Evolutionary conservation across 1,140 invertebrate species (phyloP), one percentile per base, ranked within the genome.

Genomic region (Ceratosolen solmsi): DNA sequence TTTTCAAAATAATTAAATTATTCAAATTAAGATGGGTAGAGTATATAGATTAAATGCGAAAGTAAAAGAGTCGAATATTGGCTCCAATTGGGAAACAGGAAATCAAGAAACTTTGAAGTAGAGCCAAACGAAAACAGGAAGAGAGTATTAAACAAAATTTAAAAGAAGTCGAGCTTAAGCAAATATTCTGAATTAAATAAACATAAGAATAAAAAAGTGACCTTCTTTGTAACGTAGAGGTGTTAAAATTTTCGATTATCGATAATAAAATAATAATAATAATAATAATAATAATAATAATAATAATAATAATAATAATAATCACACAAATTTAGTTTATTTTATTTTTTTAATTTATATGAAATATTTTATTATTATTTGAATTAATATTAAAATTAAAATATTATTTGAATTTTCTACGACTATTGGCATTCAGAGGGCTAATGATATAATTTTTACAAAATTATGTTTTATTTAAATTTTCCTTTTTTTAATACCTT

Each of bases 111-210:
- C 33, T 68, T 38, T 68, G 38, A 38, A 68, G 20, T 68, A 68
- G 63, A 68, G 33, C 33, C 38, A 38, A 33, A 68, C 36, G 33
- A 68, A 68, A 20, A 68, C 8, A 17, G 33, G 20, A 68, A n/a
- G 20, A 20, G 22, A 68, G 38, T 68, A 68, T 68, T 68, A 68
- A 68, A 68, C 15, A 25, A 68, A 68, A 68, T 68, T 68, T 38
- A 38, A 68, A 68, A 68, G 63, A 38, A 30, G 5, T 38, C 30
- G 33, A 5, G 33, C 63, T 68, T 68, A 38, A 38, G 33, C 63
- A n/a, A 38, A 38, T 38, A 68, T 68, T 68, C 20, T 8, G 4
- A 68, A 68, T 33, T 9, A 13, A 68, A 68, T 68, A 38, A 33
- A 20, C 15, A 20, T 17, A n/a, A 38, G 7, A 68, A 38, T 68